Evolutionary conservation across 2,113 vertebrate species (phyloP).

Genomic region (Actenoides hombroni): DNA sequence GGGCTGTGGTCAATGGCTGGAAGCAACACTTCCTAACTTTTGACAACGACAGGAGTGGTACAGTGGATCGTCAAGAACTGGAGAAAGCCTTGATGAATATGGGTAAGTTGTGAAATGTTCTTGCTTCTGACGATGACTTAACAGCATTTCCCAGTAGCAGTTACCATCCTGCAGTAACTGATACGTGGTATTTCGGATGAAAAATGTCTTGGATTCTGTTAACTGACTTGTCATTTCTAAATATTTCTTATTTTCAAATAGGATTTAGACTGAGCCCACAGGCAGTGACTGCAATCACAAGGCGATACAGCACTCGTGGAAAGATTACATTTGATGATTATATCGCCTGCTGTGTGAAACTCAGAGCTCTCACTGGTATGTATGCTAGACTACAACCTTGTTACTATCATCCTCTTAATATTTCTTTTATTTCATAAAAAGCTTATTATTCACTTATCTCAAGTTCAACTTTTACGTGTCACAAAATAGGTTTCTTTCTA

Average conservation of each 20-base stretch:
- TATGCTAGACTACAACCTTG: conserved; percentile 38
- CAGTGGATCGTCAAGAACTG: conserved; percentile 87
- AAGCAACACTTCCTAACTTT: conserved; percentile 84
- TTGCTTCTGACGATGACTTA: background rate
- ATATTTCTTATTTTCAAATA: conserved; percentile 20
- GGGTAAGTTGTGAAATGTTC: conserved; percentile 75
- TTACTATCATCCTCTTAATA: background rate
- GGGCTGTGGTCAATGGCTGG: conserved; percentile 87
- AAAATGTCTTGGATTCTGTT: background rate
- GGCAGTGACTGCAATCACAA: conserved; percentile 83
- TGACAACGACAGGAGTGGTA: conserved; percentile 88
- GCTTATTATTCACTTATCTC: background rate
- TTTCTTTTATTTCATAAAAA: background rate
- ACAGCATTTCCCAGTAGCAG: background rate
- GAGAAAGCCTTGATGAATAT: conserved; percentile 84
- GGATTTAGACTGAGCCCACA: conserved; percentile 88
- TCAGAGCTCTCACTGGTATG: conserved; percentile 90
- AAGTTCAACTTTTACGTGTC: background rate
- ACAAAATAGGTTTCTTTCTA: background rate
- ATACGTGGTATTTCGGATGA: background rate
- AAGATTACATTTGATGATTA: conserved; percentile 93
- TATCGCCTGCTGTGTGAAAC: conserved; percentile 87
- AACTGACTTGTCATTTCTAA: background rate
- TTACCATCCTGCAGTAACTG: background rate
- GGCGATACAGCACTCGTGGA: conserved; percentile 82